phyloP scores from a whole-genome alignment of 64 coral and sea anemone species.

The Pocillopora damicornis region DNA sequence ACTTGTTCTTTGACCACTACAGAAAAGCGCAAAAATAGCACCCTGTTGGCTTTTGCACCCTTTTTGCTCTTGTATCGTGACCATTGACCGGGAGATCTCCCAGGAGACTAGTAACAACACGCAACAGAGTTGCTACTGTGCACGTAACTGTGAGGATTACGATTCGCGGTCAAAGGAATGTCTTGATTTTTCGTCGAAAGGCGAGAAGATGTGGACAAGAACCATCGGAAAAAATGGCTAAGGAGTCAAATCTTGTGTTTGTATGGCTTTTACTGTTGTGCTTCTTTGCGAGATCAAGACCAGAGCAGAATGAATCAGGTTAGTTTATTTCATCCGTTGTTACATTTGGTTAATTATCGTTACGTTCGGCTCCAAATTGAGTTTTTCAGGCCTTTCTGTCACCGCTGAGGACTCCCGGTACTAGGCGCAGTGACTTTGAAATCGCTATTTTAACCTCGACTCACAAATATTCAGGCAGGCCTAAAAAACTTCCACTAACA shows the following conservation, averaged over 20 bases:
- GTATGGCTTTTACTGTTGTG: background rate
- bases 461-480: too few relatives aligned
- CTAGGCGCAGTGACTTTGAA: too few relatives aligned
- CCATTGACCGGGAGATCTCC: background rate
- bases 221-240: constrained; percentile 5
- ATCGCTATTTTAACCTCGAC: too few relatives aligned
- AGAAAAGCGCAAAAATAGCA: too few relatives aligned
- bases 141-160: background rate
- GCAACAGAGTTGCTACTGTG: too few relatives aligned
- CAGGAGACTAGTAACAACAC: background rate
- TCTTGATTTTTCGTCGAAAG: background rate
- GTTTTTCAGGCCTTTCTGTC: too few relatives aligned
- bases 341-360: background rate
- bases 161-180: background rate
- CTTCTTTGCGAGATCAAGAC: background rate
- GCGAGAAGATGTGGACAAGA: background rate
- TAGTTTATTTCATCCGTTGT: background rate
- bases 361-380: background rate
- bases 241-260: background rate
- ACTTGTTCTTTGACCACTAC: too few relatives aligned
- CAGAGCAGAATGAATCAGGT: background rate
- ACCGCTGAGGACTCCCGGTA: too few relatives aligned
- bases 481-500: too few relatives aligned
- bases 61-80: background rate
- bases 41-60: too few relatives aligned